Base-by-base conservation (phyloP, 2,113 vertebrate genomes). In the Dasyurus viverrinus region DNA sequence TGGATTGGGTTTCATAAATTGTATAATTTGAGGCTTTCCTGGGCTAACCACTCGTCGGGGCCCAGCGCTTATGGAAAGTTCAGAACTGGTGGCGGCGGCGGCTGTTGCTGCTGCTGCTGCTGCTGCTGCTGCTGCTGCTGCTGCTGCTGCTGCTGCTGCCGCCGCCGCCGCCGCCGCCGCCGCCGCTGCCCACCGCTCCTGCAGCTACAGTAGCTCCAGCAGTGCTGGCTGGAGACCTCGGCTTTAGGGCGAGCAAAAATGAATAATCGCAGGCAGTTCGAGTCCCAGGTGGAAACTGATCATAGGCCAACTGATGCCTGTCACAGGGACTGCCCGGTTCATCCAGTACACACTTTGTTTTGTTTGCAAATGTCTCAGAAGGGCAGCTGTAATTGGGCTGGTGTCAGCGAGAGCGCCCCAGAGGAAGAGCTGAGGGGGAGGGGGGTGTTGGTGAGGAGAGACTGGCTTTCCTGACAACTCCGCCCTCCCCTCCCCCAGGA, bases 11-110 rank as follows among this genome's bases (percentile, higher is more conserved):
- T 98, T 92, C 94, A 89, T 93, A 94, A 97, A 97, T 55, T 96
- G 95, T 42, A 92, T 95, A 94, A 98, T 98, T 98, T 95, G 98
- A 98, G 98, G 97, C 97, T 98, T 98, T 95, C 97, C 98, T 0
- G 90, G 95, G 89, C 96, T 97, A 98, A 96, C 96, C 96, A n/a
- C 96, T 91, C 94, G 36, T 96, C 90, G 1, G 97, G 97, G 68
- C 50, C 36, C 94, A 90, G 54, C 14, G 2, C 96, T 2, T 2
- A 68, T 36, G 19, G 90, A 60, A 96, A 93, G 90, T 2, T 8
- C 94, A 30, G 96, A 96, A 48, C 97, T 95, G 95, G 91, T 90
- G 23, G 0, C 5, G 36, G 53, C 8, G 52, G 24, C 23, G 0
- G 54, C 23, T 0, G 22, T 3, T 0, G 54, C 54, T 7, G 54